These are phyloP conservation scores for Propsilocerus akamusi DNA, from an alignment of 1,140 invertebrate species.

Conservation along the genomic window DNA sequence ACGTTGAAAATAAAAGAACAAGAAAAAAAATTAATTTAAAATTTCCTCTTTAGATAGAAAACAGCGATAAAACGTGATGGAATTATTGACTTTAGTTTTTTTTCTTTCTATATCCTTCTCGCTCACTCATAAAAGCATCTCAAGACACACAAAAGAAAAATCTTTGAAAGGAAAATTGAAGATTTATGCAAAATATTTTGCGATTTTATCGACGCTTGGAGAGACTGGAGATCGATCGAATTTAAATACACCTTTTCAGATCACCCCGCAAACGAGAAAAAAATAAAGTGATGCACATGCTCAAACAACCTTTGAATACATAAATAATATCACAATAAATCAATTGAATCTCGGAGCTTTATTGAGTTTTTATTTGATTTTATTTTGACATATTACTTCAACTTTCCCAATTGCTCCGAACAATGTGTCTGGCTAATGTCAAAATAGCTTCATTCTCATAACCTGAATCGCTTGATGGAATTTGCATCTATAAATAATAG, in stretches of 20 bases:
- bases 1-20: not conserved
- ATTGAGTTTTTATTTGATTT: too few relatives aligned
- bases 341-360: too few relatives aligned
- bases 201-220: not conserved
- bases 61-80: not conserved
- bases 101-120: too few relatives aligned
- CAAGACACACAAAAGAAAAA: not conserved
- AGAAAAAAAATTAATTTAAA: not conserved
- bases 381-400: too few relatives aligned
- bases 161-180: not conserved
- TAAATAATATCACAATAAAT: constrained; percentile 4
- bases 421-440: too few relatives aligned
- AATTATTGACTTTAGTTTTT: not conserved
- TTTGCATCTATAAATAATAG: too few relatives aligned
- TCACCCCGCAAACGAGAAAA: not conserved
- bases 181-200: constrained; percentile 2
- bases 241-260: constrained; percentile 1
- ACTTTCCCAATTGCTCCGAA: too few relatives aligned
- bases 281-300: too few relatives aligned
- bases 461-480: too few relatives aligned
- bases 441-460: too few relatives aligned
- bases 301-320: constrained; percentile 2
- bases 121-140: too few relatives aligned
- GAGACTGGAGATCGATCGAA: not conserved
- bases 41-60: constrained; percentile 1